Evolutionary conservation across 2,888 invertebrate species (phyloP), one percentile per base, ranked within the genome.

Genomic region (Diachrysia chrysitis): DNA sequence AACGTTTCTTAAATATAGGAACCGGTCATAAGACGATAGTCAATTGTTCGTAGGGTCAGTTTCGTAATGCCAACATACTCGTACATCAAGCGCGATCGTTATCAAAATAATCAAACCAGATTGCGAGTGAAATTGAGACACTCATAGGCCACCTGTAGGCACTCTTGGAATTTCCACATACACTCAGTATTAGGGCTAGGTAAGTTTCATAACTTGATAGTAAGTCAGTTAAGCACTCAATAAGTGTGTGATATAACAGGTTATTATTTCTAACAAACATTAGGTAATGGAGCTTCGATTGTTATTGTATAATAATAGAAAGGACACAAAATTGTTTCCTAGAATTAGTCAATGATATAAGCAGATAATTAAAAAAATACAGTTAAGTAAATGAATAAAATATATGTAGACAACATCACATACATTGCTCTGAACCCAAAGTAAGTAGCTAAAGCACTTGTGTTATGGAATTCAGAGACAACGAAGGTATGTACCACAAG

Each of bases 241-340:
- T 59, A 65, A 65, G 60, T 64, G 46, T 69, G 63, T 73, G 66
- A 70, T 70, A 81, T 76, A 71, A 79, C 65, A 9, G 57, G 63
- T 60, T 65, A 76, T 76, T 82, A 82, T 73, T 73, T 73, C 71
- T 70, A 37, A 37, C 61, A 37, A 65, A 51, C 48, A 66, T 81
- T 79, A 78, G 58, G 63, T 73, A 79, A 81, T 70, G 25, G 42
- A 57, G 25, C 63, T 59, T 69, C 42, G 51, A 73, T 73, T 75
- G 63, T 73, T 78, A 69, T 72, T 81, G 71, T 81, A 82, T 78
- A 76, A 83, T 66, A 76, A 64, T 78, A 67, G 82, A 81, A 82
- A 84, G 79, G 75, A 71, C 56, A 54, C 66, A 21, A 53, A 67
- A 51, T 51, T 21, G 10, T 21, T 14, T 12, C 21, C 48, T 51